These are phyloP conservation scores for Leguminivora glycinivorella DNA, from an alignment of 1,140 invertebrate genomes.

Conservation along the genomic window DNA sequence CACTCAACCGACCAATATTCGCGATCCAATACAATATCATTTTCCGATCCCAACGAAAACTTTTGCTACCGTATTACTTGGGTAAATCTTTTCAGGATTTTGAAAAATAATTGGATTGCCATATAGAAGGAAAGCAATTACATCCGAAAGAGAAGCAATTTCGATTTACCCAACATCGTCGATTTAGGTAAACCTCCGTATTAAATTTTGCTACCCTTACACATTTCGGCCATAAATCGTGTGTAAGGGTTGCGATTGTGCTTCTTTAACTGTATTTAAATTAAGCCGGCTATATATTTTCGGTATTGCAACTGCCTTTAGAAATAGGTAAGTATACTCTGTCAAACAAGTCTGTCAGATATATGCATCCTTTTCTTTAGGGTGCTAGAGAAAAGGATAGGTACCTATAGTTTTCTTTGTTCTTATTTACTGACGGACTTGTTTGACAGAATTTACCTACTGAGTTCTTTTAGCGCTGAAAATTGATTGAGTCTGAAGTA, in stretches of 20 bases:
- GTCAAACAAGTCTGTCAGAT: too few relatives aligned
- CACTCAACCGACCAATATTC: constrained; percentile 23
- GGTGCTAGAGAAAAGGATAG: too few relatives aligned
- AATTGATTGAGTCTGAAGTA: neutral
- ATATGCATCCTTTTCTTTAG: too few relatives aligned
- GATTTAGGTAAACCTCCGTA: constrained; percentile 67
- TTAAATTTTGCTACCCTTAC: constrained; percentile 59
- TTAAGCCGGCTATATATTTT: constrained; percentile 28
- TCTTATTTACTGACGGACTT: too few relatives aligned
- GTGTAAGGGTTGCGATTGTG: constrained; percentile 46
- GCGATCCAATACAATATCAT: constrained; percentile 54
- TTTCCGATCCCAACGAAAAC: constrained; percentile 61
- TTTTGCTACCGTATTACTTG: constrained; percentile 53
- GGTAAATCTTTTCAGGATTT: constrained; percentile 66
- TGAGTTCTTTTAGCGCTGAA: neutral
- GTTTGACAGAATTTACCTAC: too few relatives aligned
- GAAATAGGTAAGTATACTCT: too few relatives aligned
- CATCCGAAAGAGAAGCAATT: constrained; percentile 59
- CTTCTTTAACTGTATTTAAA: constrained; percentile 44
- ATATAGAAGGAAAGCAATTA: constrained; percentile 70
- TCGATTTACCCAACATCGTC: constrained; percentile 62
- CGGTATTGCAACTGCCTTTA: constrained; percentile 20
- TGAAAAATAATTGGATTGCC: constrained; percentile 73
- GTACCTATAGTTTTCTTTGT: too few relatives aligned
- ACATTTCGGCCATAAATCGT: constrained; percentile 51